These are phyloP conservation scores for Agriopis aurantiaria DNA, from an alignment of 2,888 invertebrate species.

Conservation along the genomic window DNA sequence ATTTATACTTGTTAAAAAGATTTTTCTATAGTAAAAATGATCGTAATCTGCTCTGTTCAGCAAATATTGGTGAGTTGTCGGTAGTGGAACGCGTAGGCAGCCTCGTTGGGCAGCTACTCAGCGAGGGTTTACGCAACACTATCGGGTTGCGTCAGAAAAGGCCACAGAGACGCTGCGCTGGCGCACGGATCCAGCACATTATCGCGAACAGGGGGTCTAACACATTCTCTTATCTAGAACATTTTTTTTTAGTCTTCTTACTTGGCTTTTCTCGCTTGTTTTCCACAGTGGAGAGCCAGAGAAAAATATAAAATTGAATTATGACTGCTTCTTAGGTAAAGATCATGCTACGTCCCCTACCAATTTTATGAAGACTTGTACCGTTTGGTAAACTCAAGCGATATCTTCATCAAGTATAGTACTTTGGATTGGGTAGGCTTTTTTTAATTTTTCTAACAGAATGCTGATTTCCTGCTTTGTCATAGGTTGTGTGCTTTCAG, in stretches of 20 bases:
- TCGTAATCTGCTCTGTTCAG: background rate
- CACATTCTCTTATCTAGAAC: background rate
- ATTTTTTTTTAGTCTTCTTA: background rate
- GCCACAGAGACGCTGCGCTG: slow-evolving; percentile 1
- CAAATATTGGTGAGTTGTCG: background rate
- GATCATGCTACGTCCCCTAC: no score
- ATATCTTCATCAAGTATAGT: no score
- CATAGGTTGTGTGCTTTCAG: no score
- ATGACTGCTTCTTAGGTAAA: no score
- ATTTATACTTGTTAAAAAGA: no score
- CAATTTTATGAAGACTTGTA: no score
- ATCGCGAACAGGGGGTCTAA: background rate
- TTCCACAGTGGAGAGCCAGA: background rate
- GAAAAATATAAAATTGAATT: no score
- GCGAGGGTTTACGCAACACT: slow-evolving; percentile 34
- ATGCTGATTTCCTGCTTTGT: background rate
- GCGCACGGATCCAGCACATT: background rate
- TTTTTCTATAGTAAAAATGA: no score
- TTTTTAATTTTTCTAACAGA: no score
- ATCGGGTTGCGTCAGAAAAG: slow-evolving; percentile 36
- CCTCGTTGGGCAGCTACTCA: slow-evolving; percentile 28
- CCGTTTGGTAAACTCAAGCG: no score
- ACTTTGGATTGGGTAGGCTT: no score
- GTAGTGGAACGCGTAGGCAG: slow-evolving; percentile 37
- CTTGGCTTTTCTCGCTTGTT: background rate